Conservation (phyloP, 2,888 invertebrate genomes). For the Tenthredo amoena region DNA sequence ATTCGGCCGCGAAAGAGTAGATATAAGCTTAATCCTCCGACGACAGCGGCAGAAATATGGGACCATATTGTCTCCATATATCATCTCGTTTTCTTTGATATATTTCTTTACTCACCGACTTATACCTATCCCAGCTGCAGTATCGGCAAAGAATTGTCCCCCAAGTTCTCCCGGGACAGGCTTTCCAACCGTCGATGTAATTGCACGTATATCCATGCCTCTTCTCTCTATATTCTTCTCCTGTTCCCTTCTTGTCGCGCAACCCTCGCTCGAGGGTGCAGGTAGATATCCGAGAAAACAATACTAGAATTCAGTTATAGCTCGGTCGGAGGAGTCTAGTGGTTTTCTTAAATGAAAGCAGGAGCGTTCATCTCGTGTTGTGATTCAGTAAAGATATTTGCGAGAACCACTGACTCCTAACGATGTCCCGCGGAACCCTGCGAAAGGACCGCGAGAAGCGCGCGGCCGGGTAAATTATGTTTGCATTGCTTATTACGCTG, state of each 20-base stretch:
- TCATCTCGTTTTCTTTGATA: slow-evolving; percentile 68
- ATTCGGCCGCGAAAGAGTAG: slow-evolving; percentile 67
- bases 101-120: slow-evolving; percentile 53
- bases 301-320: slow-evolving; percentile 13
- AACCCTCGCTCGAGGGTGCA: slow-evolving; percentile 20
- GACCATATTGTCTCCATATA: slow-evolving; percentile 70
- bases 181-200: slow-evolving; percentile 37
- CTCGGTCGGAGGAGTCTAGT: neutral
- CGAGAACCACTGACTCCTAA: slow-evolving; percentile 34
- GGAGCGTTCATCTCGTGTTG: neutral
- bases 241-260: neutral
- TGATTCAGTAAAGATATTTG: slow-evolving; percentile 35
- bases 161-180: slow-evolving; percentile 17
- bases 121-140: slow-evolving; percentile 14
- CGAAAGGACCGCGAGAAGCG: slow-evolving; percentile 33
- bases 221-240: neutral
- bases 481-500: slow-evolving; percentile 65
- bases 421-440: slow-evolving; percentile 17
- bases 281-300: slow-evolving; percentile 32
- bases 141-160: slow-evolving; percentile 44
- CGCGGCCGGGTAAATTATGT: slow-evolving; percentile 61
- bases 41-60: slow-evolving; percentile 70
- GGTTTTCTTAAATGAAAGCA: neutral
- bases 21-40: slow-evolving; percentile 69
- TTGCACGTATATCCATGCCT: slow-evolving; percentile 38